phyloP scores from a whole-genome alignment of 2,888 invertebrate species.

The Agrochola litura region DNA sequence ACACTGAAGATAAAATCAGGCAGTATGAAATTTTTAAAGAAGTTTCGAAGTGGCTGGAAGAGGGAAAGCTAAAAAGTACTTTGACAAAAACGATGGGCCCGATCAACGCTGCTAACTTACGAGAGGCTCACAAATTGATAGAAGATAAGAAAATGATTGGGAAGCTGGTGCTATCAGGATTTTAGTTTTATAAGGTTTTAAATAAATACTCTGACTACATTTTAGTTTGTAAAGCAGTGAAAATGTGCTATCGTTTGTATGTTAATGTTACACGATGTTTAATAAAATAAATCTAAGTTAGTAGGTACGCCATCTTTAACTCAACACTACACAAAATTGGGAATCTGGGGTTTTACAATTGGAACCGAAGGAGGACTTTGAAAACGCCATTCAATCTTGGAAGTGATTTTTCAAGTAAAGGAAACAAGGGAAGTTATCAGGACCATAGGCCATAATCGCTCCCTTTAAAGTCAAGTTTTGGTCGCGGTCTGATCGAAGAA shows the following conservation, averaged over 20 bases:
- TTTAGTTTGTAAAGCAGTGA: not conserved
- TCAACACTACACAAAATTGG: not conserved
- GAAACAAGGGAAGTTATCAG: not conserved
- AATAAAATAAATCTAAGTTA: not conserved
- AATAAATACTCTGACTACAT: not conserved
- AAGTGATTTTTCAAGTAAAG: not conserved
- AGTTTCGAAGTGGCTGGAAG: constrained; percentile 80
- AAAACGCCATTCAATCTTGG: not conserved
- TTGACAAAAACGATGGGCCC: constrained; percentile 80
- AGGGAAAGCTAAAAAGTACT: constrained; percentile 79
- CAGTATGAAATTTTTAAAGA: constrained; percentile 79
- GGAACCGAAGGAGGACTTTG: not conserved
- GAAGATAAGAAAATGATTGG: constrained; percentile 82
- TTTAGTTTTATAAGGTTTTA: constrained; percentile 62
- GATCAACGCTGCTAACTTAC: constrained; percentile 83
- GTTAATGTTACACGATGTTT: not conserved
- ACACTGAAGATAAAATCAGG: constrained; percentile 81
- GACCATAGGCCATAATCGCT: not conserved
- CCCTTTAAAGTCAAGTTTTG: not conserved
- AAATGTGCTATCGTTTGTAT: constrained; percentile 1
- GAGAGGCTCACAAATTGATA: constrained; percentile 81
- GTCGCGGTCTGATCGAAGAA: not conserved
- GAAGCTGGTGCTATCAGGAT: constrained; percentile 81
- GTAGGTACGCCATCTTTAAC: not conserved
- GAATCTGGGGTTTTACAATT: not conserved